phyloP scores from a whole-genome alignment of 2,888 invertebrate species.

The Drosophila niveifrons region DNA sequence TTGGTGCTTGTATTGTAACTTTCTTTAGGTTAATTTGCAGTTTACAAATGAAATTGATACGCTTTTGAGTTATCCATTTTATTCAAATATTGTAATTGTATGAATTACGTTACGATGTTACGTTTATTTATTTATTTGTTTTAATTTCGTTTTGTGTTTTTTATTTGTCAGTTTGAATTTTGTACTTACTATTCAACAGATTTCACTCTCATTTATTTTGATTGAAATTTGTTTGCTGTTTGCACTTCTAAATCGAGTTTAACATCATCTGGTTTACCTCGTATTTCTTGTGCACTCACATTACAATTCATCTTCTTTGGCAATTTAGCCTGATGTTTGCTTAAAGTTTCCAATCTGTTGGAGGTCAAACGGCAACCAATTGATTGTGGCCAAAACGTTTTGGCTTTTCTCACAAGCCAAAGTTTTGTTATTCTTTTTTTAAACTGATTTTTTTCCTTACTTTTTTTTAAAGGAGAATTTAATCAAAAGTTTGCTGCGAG shows the following conservation, averaged over 20 bases:
- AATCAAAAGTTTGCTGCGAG: conserved; percentile 67
- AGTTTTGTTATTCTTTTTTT: conserved; percentile 30
- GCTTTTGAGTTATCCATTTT: not conserved
- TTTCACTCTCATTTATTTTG: not conserved
- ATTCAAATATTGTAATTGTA: not conserved
- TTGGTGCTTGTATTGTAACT: not conserved
- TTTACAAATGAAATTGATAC: not conserved
- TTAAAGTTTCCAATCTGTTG: conserved; percentile 46
- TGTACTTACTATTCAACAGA: not conserved
- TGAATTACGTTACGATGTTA: no score
- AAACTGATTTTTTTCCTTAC: conserved; percentile 16
- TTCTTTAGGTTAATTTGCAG: not conserved
- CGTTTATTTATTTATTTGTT: no score
- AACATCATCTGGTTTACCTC: not conserved
- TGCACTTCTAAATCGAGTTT: not conserved
- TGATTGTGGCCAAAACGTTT: conserved; percentile 39
- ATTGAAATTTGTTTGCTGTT: not conserved
- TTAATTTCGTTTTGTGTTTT: no score
- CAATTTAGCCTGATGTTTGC: conserved; percentile 22
- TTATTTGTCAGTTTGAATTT: not conserved
- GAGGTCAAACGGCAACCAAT: conserved; percentile 28
- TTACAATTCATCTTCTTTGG: conserved; percentile 6
- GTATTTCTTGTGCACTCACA: not conserved
- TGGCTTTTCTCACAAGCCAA: conserved; percentile 17
- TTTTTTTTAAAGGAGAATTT: conserved; percentile 60